Conservation (phyloP, 2,888 invertebrate genomes). For the Metallyticus violacea region DNA sequence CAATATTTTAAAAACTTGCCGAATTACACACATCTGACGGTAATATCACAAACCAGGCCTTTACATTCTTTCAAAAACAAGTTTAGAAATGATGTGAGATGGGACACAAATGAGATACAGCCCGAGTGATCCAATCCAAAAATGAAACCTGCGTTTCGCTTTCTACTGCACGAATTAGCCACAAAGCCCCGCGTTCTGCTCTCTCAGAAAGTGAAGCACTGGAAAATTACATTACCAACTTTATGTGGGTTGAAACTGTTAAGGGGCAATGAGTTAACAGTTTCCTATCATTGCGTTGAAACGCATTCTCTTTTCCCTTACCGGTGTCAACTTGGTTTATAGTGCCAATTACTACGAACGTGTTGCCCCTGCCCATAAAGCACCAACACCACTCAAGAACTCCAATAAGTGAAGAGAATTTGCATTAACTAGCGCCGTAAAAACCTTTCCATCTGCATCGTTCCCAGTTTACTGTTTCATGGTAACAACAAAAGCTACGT, state of each 20-base stretch:
- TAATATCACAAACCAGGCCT: no score
- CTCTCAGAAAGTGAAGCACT: neutral
- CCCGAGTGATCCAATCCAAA: neutral
- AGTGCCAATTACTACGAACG: neutral
- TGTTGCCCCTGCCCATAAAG: neutral
- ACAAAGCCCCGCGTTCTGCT: neutral
- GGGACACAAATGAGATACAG: neutral
- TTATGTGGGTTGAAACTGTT: neutral
- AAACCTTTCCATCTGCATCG: neutral
- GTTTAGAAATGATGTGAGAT: no score
- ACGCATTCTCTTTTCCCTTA: neutral
- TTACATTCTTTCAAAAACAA: no score
- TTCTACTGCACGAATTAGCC: neutral
- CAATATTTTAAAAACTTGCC: no score
- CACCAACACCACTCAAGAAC: no score
- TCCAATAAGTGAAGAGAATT: no score
- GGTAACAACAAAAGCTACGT: neutral
- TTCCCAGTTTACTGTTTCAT: no score
- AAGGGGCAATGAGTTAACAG: neutral
- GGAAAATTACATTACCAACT: neutral
- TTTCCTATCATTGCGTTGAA: neutral
- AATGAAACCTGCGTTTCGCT: neutral
- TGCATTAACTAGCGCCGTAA: neutral
- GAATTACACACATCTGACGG: no score
- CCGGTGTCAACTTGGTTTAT: neutral